These are phyloP conservation scores for Pelosia muscerda DNA, from an alignment of 2,888 invertebrate species.

Conservation along the genomic window DNA sequence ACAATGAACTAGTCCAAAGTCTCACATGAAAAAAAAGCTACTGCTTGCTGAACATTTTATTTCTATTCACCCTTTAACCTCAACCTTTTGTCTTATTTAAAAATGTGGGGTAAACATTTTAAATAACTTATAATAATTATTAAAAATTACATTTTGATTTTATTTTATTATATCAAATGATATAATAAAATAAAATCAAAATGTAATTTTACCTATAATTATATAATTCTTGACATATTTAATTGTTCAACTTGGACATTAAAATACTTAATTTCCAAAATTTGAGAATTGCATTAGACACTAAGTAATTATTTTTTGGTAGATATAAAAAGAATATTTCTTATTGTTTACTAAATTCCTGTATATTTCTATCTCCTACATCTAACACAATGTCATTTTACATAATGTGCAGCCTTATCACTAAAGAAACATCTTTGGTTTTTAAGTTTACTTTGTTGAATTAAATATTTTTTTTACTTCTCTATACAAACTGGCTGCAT, in stretches of 20 bases:
- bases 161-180: neutral
- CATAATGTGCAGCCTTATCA: neutral
- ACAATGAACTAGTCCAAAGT: too few relatives aligned
- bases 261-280: neutral
- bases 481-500: too few relatives aligned
- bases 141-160: neutral
- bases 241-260: neutral
- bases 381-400: neutral
- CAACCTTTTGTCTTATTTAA: neutral
- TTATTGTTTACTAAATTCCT: neutral
- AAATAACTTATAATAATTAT: too few relatives aligned
- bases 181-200: too few relatives aligned
- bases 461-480: too few relatives aligned
- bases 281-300: neutral
- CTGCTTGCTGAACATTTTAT: too few relatives aligned
- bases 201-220: too few relatives aligned
- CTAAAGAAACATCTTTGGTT: neutral
- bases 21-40: too few relatives aligned
- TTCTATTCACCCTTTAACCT: too few relatives aligned
- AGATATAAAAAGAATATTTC: neutral
- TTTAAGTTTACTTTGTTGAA: neutral
- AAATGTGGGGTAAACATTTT: neutral
- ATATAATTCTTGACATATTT: too few relatives aligned
- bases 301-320: too few relatives aligned
- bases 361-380: neutral